Percentiles rank a stretch among this genome's conserved stretches.
phyloP scores from a whole-genome alignment of 1,140 invertebrate genomes.

The Linepithema humile region DNA sequence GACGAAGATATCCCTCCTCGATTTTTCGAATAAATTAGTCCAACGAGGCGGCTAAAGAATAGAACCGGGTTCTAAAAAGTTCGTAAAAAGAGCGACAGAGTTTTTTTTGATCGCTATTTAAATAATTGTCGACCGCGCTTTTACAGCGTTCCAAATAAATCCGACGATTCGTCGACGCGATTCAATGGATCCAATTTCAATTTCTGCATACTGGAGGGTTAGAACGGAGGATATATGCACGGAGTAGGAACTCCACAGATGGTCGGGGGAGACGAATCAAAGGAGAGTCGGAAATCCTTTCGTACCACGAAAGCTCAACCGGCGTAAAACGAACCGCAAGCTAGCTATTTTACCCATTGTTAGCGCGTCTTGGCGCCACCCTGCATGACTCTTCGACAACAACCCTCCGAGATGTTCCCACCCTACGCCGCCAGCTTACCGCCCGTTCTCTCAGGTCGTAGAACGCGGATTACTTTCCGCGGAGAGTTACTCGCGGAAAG shows the following conservation, averaged over 20 bases:
- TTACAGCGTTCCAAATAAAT: conserved; percentile 37
- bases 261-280: conserved; percentile 11
- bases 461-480: conserved; percentile 19
- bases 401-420: conserved; percentile 21
- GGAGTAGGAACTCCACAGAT: neutral
- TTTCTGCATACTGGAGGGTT: neutral
- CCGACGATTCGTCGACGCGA: neutral
- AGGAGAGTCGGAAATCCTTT: conserved; percentile 43
- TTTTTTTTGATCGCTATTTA: conserved; percentile 11
- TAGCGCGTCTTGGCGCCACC: conserved; percentile 26
- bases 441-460: conserved; percentile 10
- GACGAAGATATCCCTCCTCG: neutral
- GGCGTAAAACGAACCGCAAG: conserved; percentile 58
- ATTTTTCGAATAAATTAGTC: neutral
- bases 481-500: neutral
- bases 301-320: conserved; percentile 35
- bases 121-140: conserved; percentile 1
- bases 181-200: conserved; percentile 24
- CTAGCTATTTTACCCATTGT: conserved; percentile 58
- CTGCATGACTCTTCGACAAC: conserved; percentile 11
- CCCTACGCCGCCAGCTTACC: conserved; percentile 5
- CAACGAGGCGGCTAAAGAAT: neutral
- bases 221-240: neutral
- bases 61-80: neutral
- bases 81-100: neutral